Base-by-base conservation (phyloP, 2,888 invertebrate genomes). In the Zootermopsis nevadensis region DNA sequence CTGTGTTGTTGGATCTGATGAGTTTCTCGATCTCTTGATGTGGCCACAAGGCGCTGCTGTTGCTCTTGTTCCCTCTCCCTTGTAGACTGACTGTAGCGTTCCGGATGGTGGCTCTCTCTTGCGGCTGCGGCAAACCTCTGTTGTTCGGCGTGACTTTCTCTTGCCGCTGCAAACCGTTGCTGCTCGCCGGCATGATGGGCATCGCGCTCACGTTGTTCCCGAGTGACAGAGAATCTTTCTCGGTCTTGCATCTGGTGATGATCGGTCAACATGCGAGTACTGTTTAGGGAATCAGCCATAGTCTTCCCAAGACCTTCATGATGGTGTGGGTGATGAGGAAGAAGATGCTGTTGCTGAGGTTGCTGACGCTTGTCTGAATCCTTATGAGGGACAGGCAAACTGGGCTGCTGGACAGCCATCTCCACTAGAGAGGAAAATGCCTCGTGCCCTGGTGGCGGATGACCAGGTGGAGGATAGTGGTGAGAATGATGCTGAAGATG, bases 391-490 rank as follows among this genome's bases (percentile, higher is more conserved):
- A 97, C 97, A 0, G 97, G 96, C 87, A 97, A 89, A 88, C 96
- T 95, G 0, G 96, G 96, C 87, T 97, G 97, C 86, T 96, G 95
- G 1, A 96, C 96, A n/a, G 97, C 97, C 24, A 96, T 96, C 89
- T 98, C 97, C 15, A 97, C 98, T 82, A 98, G 90, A 80, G 96
- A 96, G 53, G 95, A 94, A 88, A 98, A 93, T 0, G 97, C 97
- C 89, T 97, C 97, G 89, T 97, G 95, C 30, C 95, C 95, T 88
- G 89, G 88, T 1, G 74, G 85, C 81, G 84, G 86, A 82, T 82
- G 86, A 81, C 55, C 35, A n/a, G 60, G 60, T 22, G 55, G 72
- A 19, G 81, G 72, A 91, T 38, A 90, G 90, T 67, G 89, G 91
- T 38, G 90, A 90, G 60, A 89, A 91, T 86, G 91, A 91, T 42